Evolutionary conservation across 2,797 vertebrate species (phyloP), one percentile per base, ranked within the genome.

Genomic region (Semotilus atromaculatus): DNA sequence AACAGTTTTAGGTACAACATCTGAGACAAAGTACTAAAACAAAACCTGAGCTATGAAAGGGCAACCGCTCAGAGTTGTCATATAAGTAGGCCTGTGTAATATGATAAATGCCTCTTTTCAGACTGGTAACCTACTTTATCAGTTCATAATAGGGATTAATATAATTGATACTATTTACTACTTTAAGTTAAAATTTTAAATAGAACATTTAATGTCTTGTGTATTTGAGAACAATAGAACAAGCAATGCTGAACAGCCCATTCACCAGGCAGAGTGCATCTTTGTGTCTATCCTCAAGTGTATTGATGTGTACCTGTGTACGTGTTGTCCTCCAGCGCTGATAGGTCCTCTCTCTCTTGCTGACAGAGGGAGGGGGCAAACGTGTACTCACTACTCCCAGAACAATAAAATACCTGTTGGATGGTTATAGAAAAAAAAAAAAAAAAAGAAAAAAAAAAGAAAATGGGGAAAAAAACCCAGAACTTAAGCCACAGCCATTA

Each of bases 391-490:
- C 92, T 92, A 92, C 92, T 93, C 89, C 85, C 91, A 91, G 91
- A 93, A 95, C 94, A 95, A 94, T 93, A 93, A 91, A 89, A 88
- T 83, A 94, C 89, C 92, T 94, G 92, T 94, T 88, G 86, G 66
- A 76, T 1, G 86, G 90, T 91, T 88, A 91, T 88, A 81, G 51
- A 71, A 70, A 67, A 67, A 80, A 48, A 16, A 53, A 67, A 84
- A 43, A 48, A 13, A 38, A 64, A 83, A 89, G 85, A 73, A 70
- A 73, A 16, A 85, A 84, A 38, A 38, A 8, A 43, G 40, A 13
- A 38, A 64, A 83, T 1, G 0, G 13, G 43, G 4, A 16, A 76
- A 43, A 79, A 89, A 86, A 71, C 68, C 58, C 21, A 67, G 62
- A 85, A 85, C 36, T 80, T 6, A 67, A 88, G 85, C 82, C 91